Conservation (phyloP, 2,113 vertebrate genomes). For the Psephotus haematonotus region DNA sequence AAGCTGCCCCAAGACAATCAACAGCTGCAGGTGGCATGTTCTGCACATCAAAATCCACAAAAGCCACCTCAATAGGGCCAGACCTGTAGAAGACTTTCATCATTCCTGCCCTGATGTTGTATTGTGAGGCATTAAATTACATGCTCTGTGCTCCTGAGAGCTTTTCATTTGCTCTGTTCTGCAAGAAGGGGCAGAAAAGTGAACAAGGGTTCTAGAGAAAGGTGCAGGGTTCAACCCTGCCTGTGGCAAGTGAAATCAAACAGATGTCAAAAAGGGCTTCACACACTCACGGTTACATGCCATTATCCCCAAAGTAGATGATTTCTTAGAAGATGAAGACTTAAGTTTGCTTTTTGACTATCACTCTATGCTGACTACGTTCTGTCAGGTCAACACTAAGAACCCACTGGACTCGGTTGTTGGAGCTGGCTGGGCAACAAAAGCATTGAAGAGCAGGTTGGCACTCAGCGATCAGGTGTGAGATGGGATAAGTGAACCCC, state of each 20-base stretch:
- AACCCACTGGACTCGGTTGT: fast-evolving
- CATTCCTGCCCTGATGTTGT: background rate
- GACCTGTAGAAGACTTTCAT: background rate
- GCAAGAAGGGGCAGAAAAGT: background rate
- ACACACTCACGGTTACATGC: background rate
- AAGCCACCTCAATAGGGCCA: background rate
- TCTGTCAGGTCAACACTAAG: background rate
- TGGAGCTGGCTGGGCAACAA: background rate
- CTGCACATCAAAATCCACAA: fast-evolving
- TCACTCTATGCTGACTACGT: fast-evolving
- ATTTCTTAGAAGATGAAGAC: background rate
- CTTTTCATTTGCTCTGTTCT: background rate
- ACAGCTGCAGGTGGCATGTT: background rate
- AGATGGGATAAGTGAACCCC: background rate
- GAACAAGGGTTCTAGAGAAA: background rate
- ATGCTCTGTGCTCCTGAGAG: fast-evolving
- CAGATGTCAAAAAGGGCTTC: background rate
- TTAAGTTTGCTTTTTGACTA: background rate
- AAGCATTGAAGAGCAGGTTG: background rate
- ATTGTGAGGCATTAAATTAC: background rate
- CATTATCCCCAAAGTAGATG: fast-evolving
- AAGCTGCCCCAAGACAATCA: background rate
- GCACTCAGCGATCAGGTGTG: too few species aligned
- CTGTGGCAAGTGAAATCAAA: background rate
- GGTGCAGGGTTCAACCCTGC: fast-evolving